phyloP scores from a whole-genome alignment of 1,140 invertebrate species.

The Megalopta genalis region DNA sequence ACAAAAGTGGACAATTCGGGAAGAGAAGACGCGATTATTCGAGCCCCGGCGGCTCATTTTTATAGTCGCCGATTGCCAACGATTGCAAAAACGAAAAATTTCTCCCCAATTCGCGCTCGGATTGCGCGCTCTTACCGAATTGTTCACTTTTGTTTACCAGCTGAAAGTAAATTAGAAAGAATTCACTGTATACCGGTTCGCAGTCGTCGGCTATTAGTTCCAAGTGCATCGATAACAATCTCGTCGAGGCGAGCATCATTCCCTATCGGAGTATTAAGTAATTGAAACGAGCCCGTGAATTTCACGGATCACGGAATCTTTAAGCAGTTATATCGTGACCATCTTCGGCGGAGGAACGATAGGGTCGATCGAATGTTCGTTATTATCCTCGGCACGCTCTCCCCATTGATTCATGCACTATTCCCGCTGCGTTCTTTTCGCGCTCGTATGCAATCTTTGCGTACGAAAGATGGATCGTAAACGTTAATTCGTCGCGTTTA shows the following conservation, averaged over 20 bases:
- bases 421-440: slow-evolving; percentile 20
- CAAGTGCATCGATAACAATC: slow-evolving; percentile 59
- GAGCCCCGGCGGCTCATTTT: no score
- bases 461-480: no score
- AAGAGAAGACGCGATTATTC: no score
- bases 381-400: slow-evolving; percentile 48
- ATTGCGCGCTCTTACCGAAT: no score
- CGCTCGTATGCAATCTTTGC: not conserved
- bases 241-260: slow-evolving; percentile 50
- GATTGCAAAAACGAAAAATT: no score
- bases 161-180: no score
- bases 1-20: no score
- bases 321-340: slow-evolving; percentile 30
- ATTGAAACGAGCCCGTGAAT: slow-evolving; percentile 30
- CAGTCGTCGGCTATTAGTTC: slow-evolving; percentile 5
- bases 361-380: slow-evolving; percentile 34
- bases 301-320: slow-evolving; percentile 39
- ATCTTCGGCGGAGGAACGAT: slow-evolving; percentile 32
- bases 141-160: no score
- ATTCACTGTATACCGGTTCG: no score
- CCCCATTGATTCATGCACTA: not conserved
- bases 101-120: no score
- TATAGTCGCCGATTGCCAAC: no score
- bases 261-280: slow-evolving; percentile 19
- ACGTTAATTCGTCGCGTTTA: no score